Conservation (phyloP, 1,140 invertebrate species). For the Phortica variegata region DNA sequence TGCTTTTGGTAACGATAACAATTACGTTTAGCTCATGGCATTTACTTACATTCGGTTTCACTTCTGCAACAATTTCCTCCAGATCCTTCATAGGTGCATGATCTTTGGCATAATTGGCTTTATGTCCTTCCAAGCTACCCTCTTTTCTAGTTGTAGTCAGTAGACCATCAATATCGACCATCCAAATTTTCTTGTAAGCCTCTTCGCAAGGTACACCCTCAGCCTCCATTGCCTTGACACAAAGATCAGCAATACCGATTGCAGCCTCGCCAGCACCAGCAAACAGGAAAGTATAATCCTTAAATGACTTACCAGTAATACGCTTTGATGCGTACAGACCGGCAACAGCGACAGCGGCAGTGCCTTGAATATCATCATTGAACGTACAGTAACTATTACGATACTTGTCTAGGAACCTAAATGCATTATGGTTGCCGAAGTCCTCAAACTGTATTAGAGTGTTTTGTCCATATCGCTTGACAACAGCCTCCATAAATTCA, state of each 20-base stretch:
- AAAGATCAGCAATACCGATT: slow-evolving; percentile 82
- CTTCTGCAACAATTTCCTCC: slow-evolving; percentile 73
- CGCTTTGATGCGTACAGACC: slow-evolving; percentile 82
- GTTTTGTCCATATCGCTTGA: slow-evolving; percentile 87
- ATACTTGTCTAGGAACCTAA: slow-evolving; percentile 87
- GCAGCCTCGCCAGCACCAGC: slow-evolving; percentile 91
- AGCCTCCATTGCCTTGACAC: slow-evolving; percentile 81
- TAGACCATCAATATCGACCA: slow-evolving; percentile 83
- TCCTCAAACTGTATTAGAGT: slow-evolving; percentile 94
- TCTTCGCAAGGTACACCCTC: slow-evolving; percentile 74
- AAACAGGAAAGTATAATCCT: slow-evolving; percentile 84
- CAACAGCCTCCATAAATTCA: slow-evolving; percentile 96
- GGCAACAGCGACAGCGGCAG: slow-evolving; percentile 88
- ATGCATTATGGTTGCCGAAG: slow-evolving; percentile 93
- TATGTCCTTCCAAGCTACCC: slow-evolving; percentile 74
- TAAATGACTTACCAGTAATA: slow-evolving; percentile 76
- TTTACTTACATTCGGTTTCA: slow-evolving; percentile 68
- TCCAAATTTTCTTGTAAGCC: slow-evolving; percentile 82
- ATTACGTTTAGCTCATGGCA: background rate
- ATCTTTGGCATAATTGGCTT: slow-evolving; percentile 81
- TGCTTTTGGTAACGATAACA: background rate
- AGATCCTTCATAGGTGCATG: slow-evolving; percentile 75
- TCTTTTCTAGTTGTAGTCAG: slow-evolving; percentile 72
- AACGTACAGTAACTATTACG: slow-evolving; percentile 87
- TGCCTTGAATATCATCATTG: slow-evolving; percentile 97